These are phyloP conservation scores for Erpobdella octoculata DNA, from an alignment of 2,888 invertebrate species.

Conservation along the genomic window DNA sequence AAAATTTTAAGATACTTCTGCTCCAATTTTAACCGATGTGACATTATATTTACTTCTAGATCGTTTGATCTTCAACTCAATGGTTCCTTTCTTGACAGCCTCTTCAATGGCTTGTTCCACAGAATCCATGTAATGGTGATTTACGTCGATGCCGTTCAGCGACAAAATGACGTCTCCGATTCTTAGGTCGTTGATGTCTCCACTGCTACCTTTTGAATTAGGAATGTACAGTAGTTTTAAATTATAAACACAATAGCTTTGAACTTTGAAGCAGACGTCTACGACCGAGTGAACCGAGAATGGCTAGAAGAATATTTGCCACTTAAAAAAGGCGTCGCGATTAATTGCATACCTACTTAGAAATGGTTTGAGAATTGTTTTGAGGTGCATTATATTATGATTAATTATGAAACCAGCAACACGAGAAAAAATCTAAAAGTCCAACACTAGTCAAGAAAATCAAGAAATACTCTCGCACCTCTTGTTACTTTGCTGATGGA, in stretches of 20 bases:
- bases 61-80: conserved; percentile 14
- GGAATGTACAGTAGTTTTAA: no score
- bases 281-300: no score
- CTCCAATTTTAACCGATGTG: neutral
- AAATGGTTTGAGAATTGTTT: no score
- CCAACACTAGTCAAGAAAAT: no score
- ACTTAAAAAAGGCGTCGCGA: no score
- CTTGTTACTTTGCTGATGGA: neutral
- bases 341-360: no score
- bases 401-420: no score
- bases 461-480: neutral
- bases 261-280: no score
- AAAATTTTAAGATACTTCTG: neutral
- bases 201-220: conserved; percentile 19
- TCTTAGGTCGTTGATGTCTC: conserved; percentile 15
- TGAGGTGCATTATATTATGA: no score
- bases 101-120: neutral
- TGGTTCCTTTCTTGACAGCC: neutral
- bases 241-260: no score
- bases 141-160: neutral
- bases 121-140: neutral
- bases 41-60: neutral
- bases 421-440: no score
- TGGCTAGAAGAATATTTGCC: no score
- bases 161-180: neutral